Percentiles rank a stretch among this genome's conserved stretches.
Conservation (phyloP, 2,888 invertebrate species). For the Tinea pellionella region DNA sequence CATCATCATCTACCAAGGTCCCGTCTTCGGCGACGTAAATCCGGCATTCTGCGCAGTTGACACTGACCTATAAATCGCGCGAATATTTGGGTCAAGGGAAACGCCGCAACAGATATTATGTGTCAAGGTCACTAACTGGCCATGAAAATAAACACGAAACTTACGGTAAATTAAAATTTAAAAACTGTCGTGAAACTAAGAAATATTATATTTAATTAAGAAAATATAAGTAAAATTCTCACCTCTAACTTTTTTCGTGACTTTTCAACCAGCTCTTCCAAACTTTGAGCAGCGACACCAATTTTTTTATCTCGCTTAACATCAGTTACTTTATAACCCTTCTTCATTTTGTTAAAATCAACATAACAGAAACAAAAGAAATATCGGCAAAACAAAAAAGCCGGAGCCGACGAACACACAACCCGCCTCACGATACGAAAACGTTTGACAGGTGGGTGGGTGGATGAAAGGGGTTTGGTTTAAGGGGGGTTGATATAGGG, state of each 20-base stretch:
- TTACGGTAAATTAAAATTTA: neutral
- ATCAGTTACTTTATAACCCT: slow-evolving; percentile 80
- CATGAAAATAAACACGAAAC: neutral
- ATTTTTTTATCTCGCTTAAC: slow-evolving; percentile 74
- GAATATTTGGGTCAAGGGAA: slow-evolving; percentile 32
- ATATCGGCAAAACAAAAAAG: neutral
- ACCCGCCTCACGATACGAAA: neutral
- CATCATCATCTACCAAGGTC: slow-evolving; percentile 78
- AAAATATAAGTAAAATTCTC: too few relatives aligned
- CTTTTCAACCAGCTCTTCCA: slow-evolving; percentile 75
- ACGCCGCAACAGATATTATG: neutral
- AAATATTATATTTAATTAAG: neutral
- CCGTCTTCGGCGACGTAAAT: slow-evolving; percentile 75
- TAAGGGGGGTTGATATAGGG: neutral
- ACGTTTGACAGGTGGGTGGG: neutral
- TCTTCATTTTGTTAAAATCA: slow-evolving; percentile 44
- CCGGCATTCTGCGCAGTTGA: slow-evolving; percentile 55
- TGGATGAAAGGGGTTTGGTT: neutral
- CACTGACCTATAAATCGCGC: slow-evolving; percentile 52
- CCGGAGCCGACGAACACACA: neutral
- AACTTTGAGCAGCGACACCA: slow-evolving; percentile 76
- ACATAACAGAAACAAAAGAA: slow-evolving; percentile 6
- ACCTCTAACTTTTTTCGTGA: slow-evolving; percentile 75
- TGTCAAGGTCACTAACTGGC: neutral
- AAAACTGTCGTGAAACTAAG: neutral